Conservation (phyloP, 1,140 invertebrate genomes). For the Steinernema feltiae region DNA sequence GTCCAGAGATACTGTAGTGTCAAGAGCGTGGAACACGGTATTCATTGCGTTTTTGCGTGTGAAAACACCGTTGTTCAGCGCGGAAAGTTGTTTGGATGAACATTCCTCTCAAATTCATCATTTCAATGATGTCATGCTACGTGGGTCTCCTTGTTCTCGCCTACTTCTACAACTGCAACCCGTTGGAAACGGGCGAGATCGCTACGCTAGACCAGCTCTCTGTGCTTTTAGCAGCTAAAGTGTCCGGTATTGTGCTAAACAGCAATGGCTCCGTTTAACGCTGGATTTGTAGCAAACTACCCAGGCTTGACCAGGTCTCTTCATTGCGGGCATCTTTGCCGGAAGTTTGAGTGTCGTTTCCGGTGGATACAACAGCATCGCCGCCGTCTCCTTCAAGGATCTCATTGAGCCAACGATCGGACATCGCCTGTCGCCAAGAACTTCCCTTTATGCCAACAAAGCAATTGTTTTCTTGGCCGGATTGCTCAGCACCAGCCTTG, state of each 20-base stretch:
- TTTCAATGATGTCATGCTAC: background rate
- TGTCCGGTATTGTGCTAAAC: background rate
- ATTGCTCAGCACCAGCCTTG: background rate
- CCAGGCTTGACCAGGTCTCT: conserved; percentile 7
- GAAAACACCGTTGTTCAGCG: background rate
- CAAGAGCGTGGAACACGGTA: background rate
- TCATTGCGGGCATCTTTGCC: background rate
- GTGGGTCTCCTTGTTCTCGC: conserved; percentile 12
- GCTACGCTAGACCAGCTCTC: background rate
- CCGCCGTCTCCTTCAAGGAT: background rate
- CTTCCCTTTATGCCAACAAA: background rate
- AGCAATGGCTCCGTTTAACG: background rate
- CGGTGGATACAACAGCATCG: conserved; percentile 12
- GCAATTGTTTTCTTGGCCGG: background rate
- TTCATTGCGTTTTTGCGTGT: background rate
- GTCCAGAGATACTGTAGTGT: conserved; percentile 17
- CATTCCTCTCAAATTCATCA: conserved; percentile 9
- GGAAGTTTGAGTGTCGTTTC: background rate
- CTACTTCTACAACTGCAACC: conserved; percentile 18
- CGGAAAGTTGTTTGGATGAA: conserved; percentile 23
- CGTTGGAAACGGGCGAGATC: conserved; percentile 16
- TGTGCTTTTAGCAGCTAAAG: conserved; percentile 1
- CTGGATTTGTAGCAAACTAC: background rate
- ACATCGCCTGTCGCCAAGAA: background rate
- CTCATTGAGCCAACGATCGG: background rate